Evolutionary conservation across 2,797 vertebrate species (phyloP).

Genomic region (Sebastes trivittatus): DNA sequence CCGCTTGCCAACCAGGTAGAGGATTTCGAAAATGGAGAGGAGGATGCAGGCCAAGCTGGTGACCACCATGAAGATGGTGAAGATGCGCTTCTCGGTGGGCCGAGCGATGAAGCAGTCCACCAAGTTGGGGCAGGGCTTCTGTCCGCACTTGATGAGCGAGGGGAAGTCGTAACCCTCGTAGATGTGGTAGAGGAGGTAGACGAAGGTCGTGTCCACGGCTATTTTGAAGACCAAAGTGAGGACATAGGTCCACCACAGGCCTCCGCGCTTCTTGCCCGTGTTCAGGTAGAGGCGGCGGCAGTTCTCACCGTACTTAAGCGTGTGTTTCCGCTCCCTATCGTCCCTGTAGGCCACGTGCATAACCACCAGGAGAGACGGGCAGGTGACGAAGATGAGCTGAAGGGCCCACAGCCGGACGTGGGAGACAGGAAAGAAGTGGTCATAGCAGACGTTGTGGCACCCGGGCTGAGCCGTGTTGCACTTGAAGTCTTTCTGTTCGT

Average conservation of each 20-base stretch:
- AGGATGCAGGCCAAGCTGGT: constrained; percentile 86
- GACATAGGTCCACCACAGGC: constrained; percentile 96
- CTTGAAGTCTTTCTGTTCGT: constrained; percentile 94
- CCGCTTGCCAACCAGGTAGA: constrained; percentile 88
- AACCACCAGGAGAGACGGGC: constrained; percentile 93
- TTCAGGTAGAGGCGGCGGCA: constrained; percentile 79
- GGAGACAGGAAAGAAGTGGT: constrained; percentile 94
- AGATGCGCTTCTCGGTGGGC: constrained; percentile 91
- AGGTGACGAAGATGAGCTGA: constrained; percentile 98
- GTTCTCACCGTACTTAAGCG: constrained; percentile 68
- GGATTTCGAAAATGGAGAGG: constrained; percentile 85
- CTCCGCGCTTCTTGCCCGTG: constrained; percentile 91
- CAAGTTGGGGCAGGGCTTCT: constrained; percentile 88
- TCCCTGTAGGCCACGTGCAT: constrained; percentile 95
- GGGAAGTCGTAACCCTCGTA: constrained; percentile 91
- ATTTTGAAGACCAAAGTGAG: constrained; percentile 91
- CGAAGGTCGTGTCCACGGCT: constrained; percentile 84
- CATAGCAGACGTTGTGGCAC: constrained; percentile 94
- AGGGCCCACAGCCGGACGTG: constrained; percentile 97
- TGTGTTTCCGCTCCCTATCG: constrained; percentile 83
- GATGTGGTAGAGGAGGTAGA: constrained; percentile 89
- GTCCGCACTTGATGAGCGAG: constrained; percentile 85
- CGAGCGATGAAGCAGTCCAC: constrained; percentile 93
- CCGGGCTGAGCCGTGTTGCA: constrained; percentile 96
- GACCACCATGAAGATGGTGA: constrained; percentile 91